A percentile compares a stretch with the other conserved stretches of the same genome.
phyloP scores from a whole-genome alignment of 1,140 invertebrate genomes.

The Pectinophora gossypiella region DNA sequence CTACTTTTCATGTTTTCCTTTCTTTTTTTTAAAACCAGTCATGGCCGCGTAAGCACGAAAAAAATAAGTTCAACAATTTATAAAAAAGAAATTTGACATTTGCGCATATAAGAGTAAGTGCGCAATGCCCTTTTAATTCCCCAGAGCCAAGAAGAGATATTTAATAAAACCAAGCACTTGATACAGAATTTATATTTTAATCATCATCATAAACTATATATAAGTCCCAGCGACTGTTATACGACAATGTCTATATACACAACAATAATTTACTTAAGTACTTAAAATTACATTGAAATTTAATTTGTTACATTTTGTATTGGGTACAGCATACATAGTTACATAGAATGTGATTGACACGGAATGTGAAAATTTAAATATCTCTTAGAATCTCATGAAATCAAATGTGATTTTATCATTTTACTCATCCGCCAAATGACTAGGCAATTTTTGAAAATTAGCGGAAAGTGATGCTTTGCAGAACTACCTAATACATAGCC shows the following conservation, averaged over 20 bases:
- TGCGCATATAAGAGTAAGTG: too few species aligned
- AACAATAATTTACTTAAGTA: conserved; percentile 48
- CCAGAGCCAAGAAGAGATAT: neutral
- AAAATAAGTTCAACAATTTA: too few species aligned
- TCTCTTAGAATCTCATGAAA: neutral
- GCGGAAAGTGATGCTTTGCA: conserved; percentile 19
- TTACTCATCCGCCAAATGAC: conserved; percentile 25
- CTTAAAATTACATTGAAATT: conserved; percentile 16
- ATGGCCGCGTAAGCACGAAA: too few species aligned
- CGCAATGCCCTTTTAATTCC: neutral
- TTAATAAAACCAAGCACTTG: neutral
- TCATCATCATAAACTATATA: conserved; percentile 26
- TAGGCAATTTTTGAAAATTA: conserved; percentile 25
- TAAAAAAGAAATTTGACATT: too few species aligned
- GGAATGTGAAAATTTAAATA: conserved; percentile 5
- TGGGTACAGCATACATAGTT: too few species aligned
- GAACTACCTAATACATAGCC: neutral
- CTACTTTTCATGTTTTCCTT: too few species aligned
- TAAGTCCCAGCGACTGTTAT: conserved; percentile 15
- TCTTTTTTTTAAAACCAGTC: too few species aligned
- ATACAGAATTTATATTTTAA: conserved; percentile 23
- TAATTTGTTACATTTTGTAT: too few species aligned
- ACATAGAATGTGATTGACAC: too few species aligned
- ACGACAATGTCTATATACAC: conserved; percentile 24
- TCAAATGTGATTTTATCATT: neutral